Percentiles rank a stretch among this genome's conserved stretches.
Evolutionary conservation across 2,888 invertebrate species (phyloP).

Genomic region (Carabus problematicus): DNA sequence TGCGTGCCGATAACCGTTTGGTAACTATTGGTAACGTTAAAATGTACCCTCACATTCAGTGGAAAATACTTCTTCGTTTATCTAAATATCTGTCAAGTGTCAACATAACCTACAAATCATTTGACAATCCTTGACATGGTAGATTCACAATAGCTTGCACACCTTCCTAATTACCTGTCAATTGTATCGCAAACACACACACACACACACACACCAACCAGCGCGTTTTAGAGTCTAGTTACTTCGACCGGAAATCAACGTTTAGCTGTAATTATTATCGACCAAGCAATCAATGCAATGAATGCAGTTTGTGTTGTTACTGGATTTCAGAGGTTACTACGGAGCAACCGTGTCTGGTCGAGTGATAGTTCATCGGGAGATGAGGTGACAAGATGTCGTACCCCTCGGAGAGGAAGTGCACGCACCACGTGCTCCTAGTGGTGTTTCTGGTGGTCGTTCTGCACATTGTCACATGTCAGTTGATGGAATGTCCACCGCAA

Average conservation of each 20-base stretch:
- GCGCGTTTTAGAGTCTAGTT: background rate
- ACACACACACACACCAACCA: background rate
- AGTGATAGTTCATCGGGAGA: constrained; percentile 19
- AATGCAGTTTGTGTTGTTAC: background rate
- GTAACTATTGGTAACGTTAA: too few relatives aligned
- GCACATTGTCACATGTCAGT: constrained; percentile 36
- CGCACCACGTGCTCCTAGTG: constrained; percentile 26
- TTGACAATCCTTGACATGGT: too few relatives aligned
- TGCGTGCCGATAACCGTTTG: too few relatives aligned
- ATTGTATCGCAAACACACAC: background rate
- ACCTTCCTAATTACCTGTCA: background rate
- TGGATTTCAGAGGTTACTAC: background rate
- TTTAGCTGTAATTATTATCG: constrained; percentile 15
- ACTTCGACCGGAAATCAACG: constrained; percentile 7
- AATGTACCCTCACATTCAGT: too few relatives aligned
- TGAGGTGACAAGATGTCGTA: constrained; percentile 40
- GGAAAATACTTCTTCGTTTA: too few relatives aligned
- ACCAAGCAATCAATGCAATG: constrained; percentile 17
- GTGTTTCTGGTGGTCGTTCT: constrained; percentile 26
- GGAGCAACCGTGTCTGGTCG: constrained; percentile 7
- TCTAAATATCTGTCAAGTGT: too few relatives aligned
- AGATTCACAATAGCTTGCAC: too few relatives aligned
- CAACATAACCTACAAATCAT: too few relatives aligned
- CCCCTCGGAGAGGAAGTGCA: constrained; percentile 31
- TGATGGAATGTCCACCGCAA: constrained; percentile 72